phyloP scores from a whole-genome alignment of 2,888 invertebrate genomes.

The Apotomis betuletana region DNA sequence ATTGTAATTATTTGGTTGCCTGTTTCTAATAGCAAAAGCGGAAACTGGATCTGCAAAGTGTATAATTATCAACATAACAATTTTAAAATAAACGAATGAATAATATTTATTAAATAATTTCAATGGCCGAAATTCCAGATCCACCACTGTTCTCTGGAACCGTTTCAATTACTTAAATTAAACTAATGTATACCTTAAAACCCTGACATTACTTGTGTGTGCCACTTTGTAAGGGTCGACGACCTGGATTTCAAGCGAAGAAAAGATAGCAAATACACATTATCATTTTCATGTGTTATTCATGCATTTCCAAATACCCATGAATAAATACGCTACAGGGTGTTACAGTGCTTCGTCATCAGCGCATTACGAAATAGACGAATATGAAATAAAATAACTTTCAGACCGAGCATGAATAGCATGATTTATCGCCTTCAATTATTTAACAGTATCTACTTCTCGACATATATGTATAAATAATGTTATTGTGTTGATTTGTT shows the following conservation, averaged over 20 bases:
- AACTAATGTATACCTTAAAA: too few species aligned
- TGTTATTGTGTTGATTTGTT: too few species aligned
- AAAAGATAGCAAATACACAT: slow-evolving; percentile 44
- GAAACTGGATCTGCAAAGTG: too few species aligned
- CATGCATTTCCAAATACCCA: slow-evolving; percentile 47
- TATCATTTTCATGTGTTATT: slow-evolving; percentile 48
- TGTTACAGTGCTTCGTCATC: slow-evolving; percentile 39
- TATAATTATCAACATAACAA: too few species aligned
- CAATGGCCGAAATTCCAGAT: too few species aligned
- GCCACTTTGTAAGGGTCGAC: slow-evolving; percentile 24
- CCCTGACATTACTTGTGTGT: background rate
- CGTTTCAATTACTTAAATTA: too few species aligned
- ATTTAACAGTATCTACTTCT: background rate
- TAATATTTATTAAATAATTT: too few species aligned
- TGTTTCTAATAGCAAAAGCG: too few species aligned
- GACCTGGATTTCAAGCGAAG: slow-evolving; percentile 41
- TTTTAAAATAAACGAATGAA: too few species aligned
- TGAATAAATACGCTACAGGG: slow-evolving; percentile 44
- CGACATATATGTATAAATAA: too few species aligned
- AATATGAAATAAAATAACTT: slow-evolving; percentile 33
- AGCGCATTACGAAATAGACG: slow-evolving; percentile 32
- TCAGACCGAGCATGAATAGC: slow-evolving; percentile 8
- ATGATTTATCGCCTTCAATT: slow-evolving; percentile 9
- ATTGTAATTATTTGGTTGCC: too few species aligned
- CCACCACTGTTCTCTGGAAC: too few species aligned